A percentile compares a stretch with the other conserved stretches of the same genome.
Evolutionary conservation across 1,140 invertebrate species (phyloP).

Genomic region (Aleiodes sp.): DNA sequence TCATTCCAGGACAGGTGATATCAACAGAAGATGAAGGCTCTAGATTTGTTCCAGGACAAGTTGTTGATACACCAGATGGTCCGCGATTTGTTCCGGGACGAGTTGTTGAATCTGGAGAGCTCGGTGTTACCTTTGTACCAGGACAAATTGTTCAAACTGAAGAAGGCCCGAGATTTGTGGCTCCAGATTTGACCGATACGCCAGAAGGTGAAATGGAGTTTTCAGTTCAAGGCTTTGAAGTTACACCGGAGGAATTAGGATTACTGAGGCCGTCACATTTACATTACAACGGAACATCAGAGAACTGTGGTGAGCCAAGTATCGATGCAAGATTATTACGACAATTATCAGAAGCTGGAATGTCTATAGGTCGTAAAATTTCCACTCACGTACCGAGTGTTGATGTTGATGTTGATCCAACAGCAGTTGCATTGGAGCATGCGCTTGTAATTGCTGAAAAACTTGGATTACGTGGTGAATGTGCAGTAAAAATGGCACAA

Average conservation of each 20-base stretch:
- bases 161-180: slow-evolving; percentile 76
- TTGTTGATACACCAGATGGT: slow-evolving; percentile 76
- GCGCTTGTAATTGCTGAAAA: slow-evolving; percentile 61
- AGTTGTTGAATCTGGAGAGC: slow-evolving; percentile 73
- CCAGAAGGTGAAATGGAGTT: slow-evolving; percentile 75
- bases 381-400: slow-evolving; percentile 71
- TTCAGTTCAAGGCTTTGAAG: slow-evolving; percentile 79
- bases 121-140: slow-evolving; percentile 75
- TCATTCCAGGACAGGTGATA: slow-evolving; percentile 80
- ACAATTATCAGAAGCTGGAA: slow-evolving; percentile 76
- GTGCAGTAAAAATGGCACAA: slow-evolving; percentile 64
- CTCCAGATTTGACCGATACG: slow-evolving; percentile 74
- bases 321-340: slow-evolving; percentile 75
- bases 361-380: slow-evolving; percentile 75
- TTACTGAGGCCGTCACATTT: slow-evolving; percentile 70
- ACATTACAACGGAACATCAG: slow-evolving; percentile 63
- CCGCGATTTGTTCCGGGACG: slow-evolving; percentile 79
- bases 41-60: slow-evolving; percentile 77
- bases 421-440: slow-evolving; percentile 60
- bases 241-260: slow-evolving; percentile 75
- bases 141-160: slow-evolving; percentile 78
- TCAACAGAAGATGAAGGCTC: slow-evolving; percentile 76
- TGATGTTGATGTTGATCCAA: slow-evolving; percentile 71
- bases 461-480: slow-evolving; percentile 57
- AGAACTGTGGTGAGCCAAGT: slow-evolving; percentile 69